A percentile compares a stretch with the other conserved stretches of the same genome.
Conservation (phyloP, 2,797 vertebrate genomes). For the Pteronotus mesoamericanus region DNA sequence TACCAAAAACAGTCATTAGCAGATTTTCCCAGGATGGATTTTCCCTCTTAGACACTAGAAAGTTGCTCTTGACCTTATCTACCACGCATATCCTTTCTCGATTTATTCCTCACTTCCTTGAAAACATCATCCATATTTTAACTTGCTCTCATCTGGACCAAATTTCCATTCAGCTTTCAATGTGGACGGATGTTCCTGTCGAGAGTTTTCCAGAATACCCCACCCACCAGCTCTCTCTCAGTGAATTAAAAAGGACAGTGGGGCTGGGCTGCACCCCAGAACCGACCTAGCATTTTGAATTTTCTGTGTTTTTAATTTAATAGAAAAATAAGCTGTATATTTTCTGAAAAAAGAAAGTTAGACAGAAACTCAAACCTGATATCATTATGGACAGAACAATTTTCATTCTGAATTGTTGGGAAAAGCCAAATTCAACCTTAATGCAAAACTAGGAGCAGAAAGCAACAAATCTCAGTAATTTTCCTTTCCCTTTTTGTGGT, state of each 20-base stretch:
- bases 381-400: background rate
- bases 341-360: background rate
- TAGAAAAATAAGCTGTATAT: background rate
- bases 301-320: background rate
- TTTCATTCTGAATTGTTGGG: background rate
- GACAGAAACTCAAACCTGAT: background rate
- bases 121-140: slow-evolving; percentile 27
- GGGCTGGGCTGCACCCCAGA: background rate
- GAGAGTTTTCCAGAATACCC: background rate
- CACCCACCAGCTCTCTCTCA: background rate
- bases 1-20: background rate
- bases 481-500: background rate
- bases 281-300: background rate
- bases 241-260: slow-evolving; percentile 4
- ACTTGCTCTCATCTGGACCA: background rate
- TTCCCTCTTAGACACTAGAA: background rate
- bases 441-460: background rate
- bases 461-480: background rate
- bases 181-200: background rate
- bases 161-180: background rate
- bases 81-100: background rate
- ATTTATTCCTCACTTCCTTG: background rate
- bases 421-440: slow-evolving; percentile 29
- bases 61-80: background rate
- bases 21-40: background rate